Conservation (phyloP, 2,888 invertebrate genomes). For the Napeogenes sylphis region DNA sequence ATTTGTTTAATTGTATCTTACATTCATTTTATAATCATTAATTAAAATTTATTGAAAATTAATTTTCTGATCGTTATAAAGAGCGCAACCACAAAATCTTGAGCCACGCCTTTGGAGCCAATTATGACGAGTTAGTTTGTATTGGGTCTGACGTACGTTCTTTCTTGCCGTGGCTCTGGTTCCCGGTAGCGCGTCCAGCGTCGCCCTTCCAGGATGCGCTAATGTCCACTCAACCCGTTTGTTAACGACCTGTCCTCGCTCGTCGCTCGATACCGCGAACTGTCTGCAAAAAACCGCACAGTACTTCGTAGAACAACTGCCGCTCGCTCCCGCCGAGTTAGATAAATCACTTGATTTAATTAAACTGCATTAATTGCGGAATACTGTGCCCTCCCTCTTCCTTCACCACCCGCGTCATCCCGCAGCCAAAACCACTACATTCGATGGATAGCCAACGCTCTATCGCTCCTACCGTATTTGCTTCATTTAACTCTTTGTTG, state of each 20-base stretch:
- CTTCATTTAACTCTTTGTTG: not conserved
- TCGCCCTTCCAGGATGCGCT: conserved; percentile 19
- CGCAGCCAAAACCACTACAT: conserved; percentile 2
- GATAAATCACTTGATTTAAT: conserved; percentile 56
- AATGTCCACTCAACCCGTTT: conserved; percentile 19
- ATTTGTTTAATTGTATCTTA: no score
- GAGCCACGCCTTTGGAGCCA: no score
- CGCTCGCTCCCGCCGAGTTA: conserved; percentile 28
- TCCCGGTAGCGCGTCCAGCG: conserved; percentile 16
- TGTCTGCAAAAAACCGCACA: conserved; percentile 38
- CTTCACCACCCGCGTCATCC: conserved; percentile 12
- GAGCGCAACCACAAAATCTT: no score
- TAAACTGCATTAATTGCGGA: conserved; percentile 56
- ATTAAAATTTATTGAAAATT: no score
- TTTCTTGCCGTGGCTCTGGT: conserved; percentile 2
- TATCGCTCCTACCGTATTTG: conserved; percentile 14
- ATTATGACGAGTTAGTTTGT: not conserved
- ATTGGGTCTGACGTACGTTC: not conserved
- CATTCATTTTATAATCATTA: no score
- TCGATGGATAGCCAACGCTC: conserved; percentile 16
- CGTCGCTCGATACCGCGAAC: conserved; percentile 33
- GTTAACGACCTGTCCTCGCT: conserved; percentile 20
- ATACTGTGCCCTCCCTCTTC: conserved; percentile 30
- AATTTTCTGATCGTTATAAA: no score
- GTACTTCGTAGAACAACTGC: conserved; percentile 37